These are phyloP conservation scores for Coilia nasus DNA, from an alignment of 2,797 vertebrate genomes.

Conservation along the genomic window DNA sequence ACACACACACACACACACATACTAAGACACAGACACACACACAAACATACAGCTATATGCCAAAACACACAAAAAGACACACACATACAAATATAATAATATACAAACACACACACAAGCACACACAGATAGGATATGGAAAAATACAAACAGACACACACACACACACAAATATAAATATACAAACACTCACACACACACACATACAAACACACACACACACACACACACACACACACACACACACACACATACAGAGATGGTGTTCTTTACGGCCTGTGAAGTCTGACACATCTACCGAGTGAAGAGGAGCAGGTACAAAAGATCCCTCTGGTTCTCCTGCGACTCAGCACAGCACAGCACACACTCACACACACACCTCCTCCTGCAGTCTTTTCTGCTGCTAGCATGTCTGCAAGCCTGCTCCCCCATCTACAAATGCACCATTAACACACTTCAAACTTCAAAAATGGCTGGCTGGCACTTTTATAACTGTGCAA, in stretches of 20 bases:
- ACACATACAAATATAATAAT: too few species aligned
- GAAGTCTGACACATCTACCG: neutral
- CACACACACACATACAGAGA: neutral
- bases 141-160: too few species aligned
- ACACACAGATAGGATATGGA: too few species aligned
- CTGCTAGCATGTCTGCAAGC: neutral
- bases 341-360: neutral
- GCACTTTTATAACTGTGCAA: slow-evolving; percentile 9
- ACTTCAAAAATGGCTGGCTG: slow-evolving; percentile 7
- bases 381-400: neutral
- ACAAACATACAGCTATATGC: neutral
- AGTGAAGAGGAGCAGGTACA: neutral
- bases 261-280: neutral
- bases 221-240: slow-evolving; percentile 8
- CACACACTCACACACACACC: too few species aligned
- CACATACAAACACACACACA: neutral
- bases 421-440: neutral
- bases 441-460: slow-evolving; percentile 12
- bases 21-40: neutral
- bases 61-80: neutral
- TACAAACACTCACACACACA: neutral
- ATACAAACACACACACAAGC: too few species aligned
- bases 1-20: neutral
- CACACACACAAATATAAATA: too few species aligned
- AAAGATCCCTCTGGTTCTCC: neutral